Base-by-base conservation (phyloP, 2,113 vertebrate species). In the Lichenostomus cassidix region DNA sequence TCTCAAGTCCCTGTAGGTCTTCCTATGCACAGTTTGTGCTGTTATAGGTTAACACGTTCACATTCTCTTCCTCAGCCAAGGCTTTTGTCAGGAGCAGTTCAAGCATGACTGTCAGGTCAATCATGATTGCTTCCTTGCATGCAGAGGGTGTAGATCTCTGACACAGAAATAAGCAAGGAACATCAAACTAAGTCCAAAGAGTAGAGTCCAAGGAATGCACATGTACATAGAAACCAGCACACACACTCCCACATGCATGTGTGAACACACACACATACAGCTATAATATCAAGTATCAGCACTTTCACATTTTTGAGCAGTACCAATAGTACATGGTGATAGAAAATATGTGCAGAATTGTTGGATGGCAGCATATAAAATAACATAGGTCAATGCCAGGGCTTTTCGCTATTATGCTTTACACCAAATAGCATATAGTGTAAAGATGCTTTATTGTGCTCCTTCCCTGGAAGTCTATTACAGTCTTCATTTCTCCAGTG, bases 241-340 rank as follows among this genome's bases (percentile, higher is more conserved):
- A 59, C 0, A 1, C 1, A 3, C 8, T n/a, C 21, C 29, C 29
- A 50, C 4, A 10, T 15, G 11, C 1, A 0, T 14, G 5, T 3
- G 12, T 0, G 4, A 8, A 5, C 5, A 35, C 13, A n/a, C 17
- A 39, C 12, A 35, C 10, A 23, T 11, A 20, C 5, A 59, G 4
- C 12, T 63, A 5, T 13, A 21, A 42, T 20, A 58, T 12, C 37
- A 70, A 50, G 1, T 29, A 33, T 31, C 49, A 53, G 3, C 9
- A 17, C 14, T 63, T 76, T 64, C 19, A 68, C 11, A 17, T 60
- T 67, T 79, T 10, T 76, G 33, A 92, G 10, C 10, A 52, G 19
- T 24, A 44, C 5, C 5, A 27, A 19, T 17, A 65, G 12, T 37
- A 41, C 6, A 7, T 24, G 62, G 28, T 28, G 37, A 10, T 39